A percentile compares a stretch with the other conserved stretches of the same genome.
These are phyloP conservation scores for Astreopora myriophthalma DNA, from an alignment of 64 coral and sea anemone genomes.

Conservation along the genomic window DNA sequence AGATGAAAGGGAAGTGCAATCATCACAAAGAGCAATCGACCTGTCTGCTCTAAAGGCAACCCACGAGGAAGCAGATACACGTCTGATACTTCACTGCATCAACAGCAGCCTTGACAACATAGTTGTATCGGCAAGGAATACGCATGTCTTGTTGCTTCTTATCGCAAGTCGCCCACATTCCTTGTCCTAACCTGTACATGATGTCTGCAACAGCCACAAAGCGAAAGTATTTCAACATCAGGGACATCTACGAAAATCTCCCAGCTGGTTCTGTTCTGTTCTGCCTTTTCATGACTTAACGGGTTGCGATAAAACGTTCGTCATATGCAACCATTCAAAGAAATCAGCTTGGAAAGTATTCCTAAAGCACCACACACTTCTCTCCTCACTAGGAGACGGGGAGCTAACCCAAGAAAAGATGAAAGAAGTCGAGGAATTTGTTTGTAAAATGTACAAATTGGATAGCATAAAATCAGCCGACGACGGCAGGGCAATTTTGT, in stretches of 20 bases:
- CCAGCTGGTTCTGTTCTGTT: constrained; percentile 9
- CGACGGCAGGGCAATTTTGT: neutral
- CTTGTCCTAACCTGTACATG: no score
- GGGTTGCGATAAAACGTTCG: neutral
- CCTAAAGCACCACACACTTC: neutral
- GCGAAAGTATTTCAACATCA: constrained; percentile 15
- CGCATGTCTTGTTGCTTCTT: no score
- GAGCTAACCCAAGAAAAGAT: neutral
- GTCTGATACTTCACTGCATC: neutral
- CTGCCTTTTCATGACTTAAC: constrained; percentile 53
- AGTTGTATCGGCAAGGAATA: no score
- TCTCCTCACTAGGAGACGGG: neutral
- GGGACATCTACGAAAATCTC: constrained; percentile 25
- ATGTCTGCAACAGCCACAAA: neutral
- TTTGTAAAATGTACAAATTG: neutral
- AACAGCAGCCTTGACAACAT: no score
- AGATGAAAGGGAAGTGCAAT: constrained; percentile 19
- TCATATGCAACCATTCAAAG: constrained; percentile 12
- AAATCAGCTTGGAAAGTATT: neutral
- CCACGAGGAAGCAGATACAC: constrained; percentile 24
- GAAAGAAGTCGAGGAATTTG: neutral
- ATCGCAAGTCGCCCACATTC: no score
- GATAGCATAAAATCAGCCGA: neutral
- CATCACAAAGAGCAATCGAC: neutral
- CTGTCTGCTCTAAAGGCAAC: neutral